Evolutionary conservation across 2,113 vertebrate species (phyloP).

Genomic region (Azemiops feae): DNA sequence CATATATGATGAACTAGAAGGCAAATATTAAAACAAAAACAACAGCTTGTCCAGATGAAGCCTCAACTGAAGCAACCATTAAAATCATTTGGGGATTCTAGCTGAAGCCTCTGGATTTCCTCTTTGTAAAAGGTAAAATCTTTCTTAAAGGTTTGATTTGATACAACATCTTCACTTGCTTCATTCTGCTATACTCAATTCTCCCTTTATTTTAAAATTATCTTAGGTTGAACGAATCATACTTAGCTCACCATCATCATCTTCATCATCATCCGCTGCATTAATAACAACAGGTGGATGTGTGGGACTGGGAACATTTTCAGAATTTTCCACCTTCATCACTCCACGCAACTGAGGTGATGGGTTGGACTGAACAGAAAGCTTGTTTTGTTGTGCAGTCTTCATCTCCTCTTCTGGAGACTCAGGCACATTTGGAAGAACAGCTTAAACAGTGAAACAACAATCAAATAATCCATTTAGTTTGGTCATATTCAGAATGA

Average conservation of each 20-base stretch:
- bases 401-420: conserved; percentile 76
- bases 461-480: neutral
- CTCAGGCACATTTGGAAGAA: conserved; percentile 61
- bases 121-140: neutral
- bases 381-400: conserved; percentile 67
- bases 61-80: neutral
- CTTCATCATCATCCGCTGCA: conserved; percentile 92
- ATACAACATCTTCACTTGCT: neutral
- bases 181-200: neutral
- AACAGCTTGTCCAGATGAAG: neutral
- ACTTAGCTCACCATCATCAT: conserved; percentile 83
- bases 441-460: conserved; percentile 52
- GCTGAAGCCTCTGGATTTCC: neutral
- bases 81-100: neutral
- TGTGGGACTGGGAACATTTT: conserved; percentile 93
- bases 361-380: conserved; percentile 73
- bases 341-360: conserved; percentile 86
- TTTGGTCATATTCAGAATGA: neutral
- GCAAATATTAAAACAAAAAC: neutral
- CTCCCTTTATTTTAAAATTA: neutral
- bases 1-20: neutral
- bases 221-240: neutral
- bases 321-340: conserved; percentile 87
- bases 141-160: neutral
- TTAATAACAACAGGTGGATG: conserved; percentile 97